These are phyloP conservation scores for Chrosomus eos DNA, from an alignment of 2,797 vertebrate genomes.

Conservation along the genomic window DNA sequence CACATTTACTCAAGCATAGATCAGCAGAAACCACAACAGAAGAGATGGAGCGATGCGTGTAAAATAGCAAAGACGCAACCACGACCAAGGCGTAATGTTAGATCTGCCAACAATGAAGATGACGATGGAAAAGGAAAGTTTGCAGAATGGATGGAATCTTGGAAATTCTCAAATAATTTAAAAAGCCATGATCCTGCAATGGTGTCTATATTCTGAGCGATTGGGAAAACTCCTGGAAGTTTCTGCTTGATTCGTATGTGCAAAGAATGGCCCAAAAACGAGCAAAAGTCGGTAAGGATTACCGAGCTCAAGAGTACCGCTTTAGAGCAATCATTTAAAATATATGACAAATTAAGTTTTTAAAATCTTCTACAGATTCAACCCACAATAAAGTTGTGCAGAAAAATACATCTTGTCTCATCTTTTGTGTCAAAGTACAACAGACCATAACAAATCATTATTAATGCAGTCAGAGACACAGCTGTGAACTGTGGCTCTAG, in stretches of 20 bases:
- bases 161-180: slow-evolving; percentile 43
- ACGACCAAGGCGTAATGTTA: neutral
- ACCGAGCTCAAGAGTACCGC: neutral
- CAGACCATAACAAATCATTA: slow-evolving; percentile 9
- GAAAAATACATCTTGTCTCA: neutral
- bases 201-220: slow-evolving; percentile 22
- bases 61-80: slow-evolving; percentile 46
- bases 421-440: neutral
- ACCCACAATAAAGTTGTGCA: slow-evolving; percentile 15
- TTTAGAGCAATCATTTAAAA: neutral
- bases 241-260: slow-evolving; percentile 21
- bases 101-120: neutral
- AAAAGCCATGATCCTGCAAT: slow-evolving; percentile 7
- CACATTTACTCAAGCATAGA: slow-evolving; percentile 15
- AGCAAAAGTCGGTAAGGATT: slow-evolving; percentile 7
- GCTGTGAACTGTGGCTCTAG: neutral
- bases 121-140: slow-evolving; percentile 35
- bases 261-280: slow-evolving; percentile 23
- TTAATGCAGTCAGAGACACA: neutral
- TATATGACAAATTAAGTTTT: neutral
- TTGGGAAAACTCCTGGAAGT: slow-evolving; percentile 57
- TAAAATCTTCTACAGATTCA: neutral
- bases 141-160: slow-evolving; percentile 48
- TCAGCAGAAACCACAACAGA: slow-evolving; percentile 27
- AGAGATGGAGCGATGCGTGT: slow-evolving; percentile 45